Base-by-base conservation (phyloP, 2,888 invertebrate species). In the Pogonocherus hispidulus region DNA sequence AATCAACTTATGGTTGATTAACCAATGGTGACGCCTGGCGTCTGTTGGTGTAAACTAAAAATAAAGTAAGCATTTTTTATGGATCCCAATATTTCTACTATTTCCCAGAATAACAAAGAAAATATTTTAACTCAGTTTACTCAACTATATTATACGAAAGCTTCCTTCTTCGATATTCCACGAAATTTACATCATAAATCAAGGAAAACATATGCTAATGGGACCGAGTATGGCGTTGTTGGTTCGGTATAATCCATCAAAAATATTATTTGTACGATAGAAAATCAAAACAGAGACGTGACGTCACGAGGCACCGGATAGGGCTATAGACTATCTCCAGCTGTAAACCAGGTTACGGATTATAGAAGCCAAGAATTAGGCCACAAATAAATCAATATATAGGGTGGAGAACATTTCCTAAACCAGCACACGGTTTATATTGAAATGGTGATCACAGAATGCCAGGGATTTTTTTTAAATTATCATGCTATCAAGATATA, bases 151-250 rank as follows among this genome's bases (percentile, higher is more conserved):
- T 41, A n/a, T 41, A 41, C 41, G 16, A 6, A 11, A 11, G 16
- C 41, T 14, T 41, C 16, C 41, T 41, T 14, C 14, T 44, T 11
- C 20, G 55, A 32, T 47, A 46, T 59, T 46, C 54, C 32, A 44
- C 27, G 19, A 20, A 63, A 63, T 63, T 63, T 55, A 22, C 55
- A 63, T 63, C 63, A 63, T 63, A 46, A 63, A 63, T 63, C 63
- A 55, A 55, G 55, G 63, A 54, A 63, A 63, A 63, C 63, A 55
- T 55, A 63, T 63, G 63, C 63, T 63, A 63, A 63, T 63, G 11
- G 44, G 16, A 8, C 44, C 44, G 23, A 41, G 46, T 14, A 14
- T 20, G 44, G 22, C 55, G 63, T 54, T 63, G 55, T 22, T 46
- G 55, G 35, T 27, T 44, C 55, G 8, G 44, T 32, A 52, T 55